Percentiles rank a stretch among this genome's conserved stretches.
These are phyloP conservation scores for Cosmopolites sordidus DNA, from an alignment of 2,888 invertebrate species.

Conservation along the genomic window DNA sequence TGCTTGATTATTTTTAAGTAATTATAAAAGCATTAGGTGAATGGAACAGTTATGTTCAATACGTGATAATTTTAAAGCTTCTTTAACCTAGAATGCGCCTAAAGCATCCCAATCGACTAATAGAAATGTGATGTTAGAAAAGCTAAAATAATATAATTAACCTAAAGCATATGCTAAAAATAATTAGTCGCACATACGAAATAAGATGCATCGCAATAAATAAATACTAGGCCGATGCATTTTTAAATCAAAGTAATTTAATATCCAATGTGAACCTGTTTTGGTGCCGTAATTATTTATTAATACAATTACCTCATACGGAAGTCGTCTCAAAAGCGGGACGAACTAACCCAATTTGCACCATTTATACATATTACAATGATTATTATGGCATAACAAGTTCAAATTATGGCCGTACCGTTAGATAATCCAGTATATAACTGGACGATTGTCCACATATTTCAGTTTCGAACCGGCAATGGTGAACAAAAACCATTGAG, in stretches of 20 bases:
- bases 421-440: slow-evolving; percentile 17
- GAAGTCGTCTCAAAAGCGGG: slow-evolving; percentile 18
- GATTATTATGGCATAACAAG: slow-evolving; percentile 21
- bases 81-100: too few species aligned
- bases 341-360: slow-evolving; percentile 21
- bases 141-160: too few species aligned
- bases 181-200: too few species aligned
- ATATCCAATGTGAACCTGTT: neutral
- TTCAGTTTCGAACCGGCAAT: slow-evolving; percentile 8
- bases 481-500: slow-evolving; percentile 1
- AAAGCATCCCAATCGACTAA: too few species aligned
- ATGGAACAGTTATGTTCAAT: too few species aligned
- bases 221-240: too few species aligned
- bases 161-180: too few species aligned
- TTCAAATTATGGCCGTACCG: slow-evolving; percentile 16
- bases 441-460: slow-evolving; percentile 20
- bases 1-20: too few species aligned
- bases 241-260: neutral
- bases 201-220: too few species aligned
- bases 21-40: too few species aligned
- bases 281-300: slow-evolving; percentile 15
- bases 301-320: slow-evolving; percentile 19
- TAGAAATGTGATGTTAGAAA: too few species aligned
- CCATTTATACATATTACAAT: slow-evolving; percentile 18
- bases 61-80: too few species aligned